Conservation (phyloP, 92 coral and sea anemone species). For the Porites divaricata region DNA sequence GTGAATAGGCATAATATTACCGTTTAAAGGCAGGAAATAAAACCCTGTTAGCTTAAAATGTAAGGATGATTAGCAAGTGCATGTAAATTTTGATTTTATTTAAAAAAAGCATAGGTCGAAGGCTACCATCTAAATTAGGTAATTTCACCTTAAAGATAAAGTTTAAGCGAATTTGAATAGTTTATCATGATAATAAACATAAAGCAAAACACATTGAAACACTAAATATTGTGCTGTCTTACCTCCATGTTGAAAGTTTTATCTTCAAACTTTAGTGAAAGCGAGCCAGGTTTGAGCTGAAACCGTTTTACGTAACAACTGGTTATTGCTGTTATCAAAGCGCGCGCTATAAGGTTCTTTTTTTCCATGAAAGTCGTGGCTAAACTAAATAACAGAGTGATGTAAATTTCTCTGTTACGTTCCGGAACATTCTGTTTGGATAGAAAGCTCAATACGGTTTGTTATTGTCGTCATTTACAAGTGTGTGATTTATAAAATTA, state of each 20-base stretch:
- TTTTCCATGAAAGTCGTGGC: neutral
- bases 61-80: too few relatives aligned
- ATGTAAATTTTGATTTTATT: too few relatives aligned
- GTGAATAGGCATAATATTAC: too few relatives aligned
- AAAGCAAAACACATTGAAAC: neutral
- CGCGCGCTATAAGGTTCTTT: conserved; percentile 6
- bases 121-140: too few relatives aligned
- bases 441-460: neutral
- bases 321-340: neutral
- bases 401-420: neutral
- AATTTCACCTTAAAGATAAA: neutral
- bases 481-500: neutral
- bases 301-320: neutral
- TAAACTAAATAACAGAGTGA: neutral
- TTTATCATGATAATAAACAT: too few relatives aligned
- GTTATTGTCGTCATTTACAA: neutral
- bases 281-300: neutral
- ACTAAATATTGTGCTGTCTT: neutral
- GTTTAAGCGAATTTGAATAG: neutral
- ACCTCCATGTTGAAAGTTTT: neutral
- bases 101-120: too few relatives aligned
- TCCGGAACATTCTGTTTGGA: neutral
- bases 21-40: too few relatives aligned
- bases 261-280: neutral
- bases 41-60: too few relatives aligned